Evolutionary conservation across 2,113 vertebrate genomes (phyloP), one percentile per base, ranked within the genome.

Genomic region (Sula dactylatra): DNA sequence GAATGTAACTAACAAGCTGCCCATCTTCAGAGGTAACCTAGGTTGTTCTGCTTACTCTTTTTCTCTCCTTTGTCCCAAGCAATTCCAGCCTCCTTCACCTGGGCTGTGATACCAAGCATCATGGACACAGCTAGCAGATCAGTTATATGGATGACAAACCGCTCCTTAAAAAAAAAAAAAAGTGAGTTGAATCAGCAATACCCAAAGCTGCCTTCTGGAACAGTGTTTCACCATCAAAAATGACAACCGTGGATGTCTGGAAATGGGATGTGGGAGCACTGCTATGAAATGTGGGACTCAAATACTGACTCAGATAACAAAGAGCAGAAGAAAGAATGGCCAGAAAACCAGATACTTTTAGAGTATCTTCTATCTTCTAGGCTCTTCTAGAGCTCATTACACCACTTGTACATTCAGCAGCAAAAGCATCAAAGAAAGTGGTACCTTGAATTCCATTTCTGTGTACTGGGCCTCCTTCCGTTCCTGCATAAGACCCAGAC

Each of bases 51-150:
- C 98, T 98, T 97, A 99, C 99, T 99, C 95, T 99, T 99, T 88
- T 99, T 99, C 95, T 99, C 99, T 93, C 99, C 99, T 98, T 99
- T 99, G 98, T 99, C 99, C 99, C 99, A 99, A 2, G 99, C 99
- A 26, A 99, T 86, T 61, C 99, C 99, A 2, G 99, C 99, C 94
- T 99, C 99, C 97, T 99, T 99, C 97, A 99, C 99, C 96, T 99
- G 99, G 36, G 98, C 99, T 0, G 99, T 99, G 96, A 99, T 99
- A 77, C 99, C 99, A 94, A 99, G 95, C 99, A 99, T 99, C 99
- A 99, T 99, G 90, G 99, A 99, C 81, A 99, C 99, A 0, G 99
- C 99, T 42, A 99, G 97, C 67, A 99, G 98, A 88, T 99, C 99
- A 0, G 99, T 99, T 92, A 99, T 98, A 89, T 99, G 99, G 90